Evolutionary conservation across 2,797 vertebrate genomes (phyloP).

Genomic region (Smutsia gigantea): DNA sequence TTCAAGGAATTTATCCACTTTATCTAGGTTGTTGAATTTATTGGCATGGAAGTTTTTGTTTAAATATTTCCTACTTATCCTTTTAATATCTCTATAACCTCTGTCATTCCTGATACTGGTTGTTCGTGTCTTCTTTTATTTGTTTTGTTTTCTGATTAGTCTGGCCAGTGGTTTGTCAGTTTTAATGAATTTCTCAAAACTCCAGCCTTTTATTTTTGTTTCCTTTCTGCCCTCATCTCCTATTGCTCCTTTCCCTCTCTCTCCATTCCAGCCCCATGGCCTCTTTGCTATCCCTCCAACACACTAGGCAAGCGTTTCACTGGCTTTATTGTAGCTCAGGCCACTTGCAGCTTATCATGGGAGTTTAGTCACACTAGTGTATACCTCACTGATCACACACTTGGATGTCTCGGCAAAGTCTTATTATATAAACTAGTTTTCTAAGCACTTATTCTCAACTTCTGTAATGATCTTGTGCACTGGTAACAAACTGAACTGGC

Average conservation of each 20-base stretch:
- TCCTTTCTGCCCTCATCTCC: background rate
- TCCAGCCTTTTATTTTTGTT: constrained; percentile 22
- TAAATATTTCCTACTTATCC: background rate
- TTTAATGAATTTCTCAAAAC: constrained; percentile 13
- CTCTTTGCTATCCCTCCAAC: background rate
- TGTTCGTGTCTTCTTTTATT: background rate
- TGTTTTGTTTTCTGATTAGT: background rate
- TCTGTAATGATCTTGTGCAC: background rate
- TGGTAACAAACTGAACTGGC: background rate
- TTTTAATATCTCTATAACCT: background rate
- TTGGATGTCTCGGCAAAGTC: background rate
- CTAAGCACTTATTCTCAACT: background rate
- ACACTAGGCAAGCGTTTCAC: background rate
- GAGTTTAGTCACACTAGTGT: background rate
- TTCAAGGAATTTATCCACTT: constrained; percentile 34
- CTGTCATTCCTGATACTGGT: background rate
- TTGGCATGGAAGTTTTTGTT: background rate
- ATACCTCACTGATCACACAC: background rate
- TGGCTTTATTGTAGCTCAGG: background rate
- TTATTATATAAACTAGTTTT: background rate
- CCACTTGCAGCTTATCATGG: background rate
- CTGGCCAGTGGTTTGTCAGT: background rate
- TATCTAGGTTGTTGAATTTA: constrained; percentile 27
- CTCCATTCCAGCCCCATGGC: background rate
- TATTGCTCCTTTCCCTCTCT: background rate